Percentiles rank a stretch among this genome's conserved stretches.
These are phyloP conservation scores for Cyclopterus lumpus DNA, from an alignment of 2,797 vertebrate species.

Conservation along the genomic window DNA sequence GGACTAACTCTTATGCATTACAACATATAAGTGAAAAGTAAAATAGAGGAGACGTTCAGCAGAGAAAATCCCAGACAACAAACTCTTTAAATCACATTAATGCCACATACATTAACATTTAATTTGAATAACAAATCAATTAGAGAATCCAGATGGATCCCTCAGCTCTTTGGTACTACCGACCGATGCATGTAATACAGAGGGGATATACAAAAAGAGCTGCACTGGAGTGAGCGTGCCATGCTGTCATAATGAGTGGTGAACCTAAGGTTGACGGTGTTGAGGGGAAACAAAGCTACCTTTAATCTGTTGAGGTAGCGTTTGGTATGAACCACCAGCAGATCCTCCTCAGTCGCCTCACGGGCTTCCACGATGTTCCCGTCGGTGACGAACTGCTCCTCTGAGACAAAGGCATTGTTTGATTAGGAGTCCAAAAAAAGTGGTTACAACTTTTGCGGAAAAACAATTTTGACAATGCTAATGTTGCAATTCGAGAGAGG, in stretches of 20 bases:
- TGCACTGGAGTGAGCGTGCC: background rate
- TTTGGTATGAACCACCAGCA: slow-evolving; percentile 92
- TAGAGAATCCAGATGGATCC: too few relatives aligned
- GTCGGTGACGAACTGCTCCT: slow-evolving; percentile 92
- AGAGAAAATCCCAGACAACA: background rate
- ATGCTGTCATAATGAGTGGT: slow-evolving; percentile 5
- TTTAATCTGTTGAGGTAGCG: slow-evolving; percentile 94
- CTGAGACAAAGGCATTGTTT: slow-evolving; percentile 77
- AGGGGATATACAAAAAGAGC: background rate
- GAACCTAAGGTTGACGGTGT: background rate
- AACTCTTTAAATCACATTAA: background rate
- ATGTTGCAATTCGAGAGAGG: background rate
- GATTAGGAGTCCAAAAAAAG: slow-evolving; percentile 1
- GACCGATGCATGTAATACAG: background rate
- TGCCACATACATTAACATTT: background rate
- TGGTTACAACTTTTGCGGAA: background rate
- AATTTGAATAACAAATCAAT: background rate
- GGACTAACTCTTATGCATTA: slow-evolving; percentile 9
- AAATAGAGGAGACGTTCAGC: background rate
- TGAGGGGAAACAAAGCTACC: slow-evolving; percentile 76
- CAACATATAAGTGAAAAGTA: background rate
- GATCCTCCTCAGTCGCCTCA: slow-evolving; percentile 93
- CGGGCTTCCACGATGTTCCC: slow-evolving; percentile 88
- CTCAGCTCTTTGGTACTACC: background rate
- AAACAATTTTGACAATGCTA: background rate